These are phyloP conservation scores for Drosophila auraria DNA, from an alignment of 1,140 invertebrate species.

Conservation along the genomic window DNA sequence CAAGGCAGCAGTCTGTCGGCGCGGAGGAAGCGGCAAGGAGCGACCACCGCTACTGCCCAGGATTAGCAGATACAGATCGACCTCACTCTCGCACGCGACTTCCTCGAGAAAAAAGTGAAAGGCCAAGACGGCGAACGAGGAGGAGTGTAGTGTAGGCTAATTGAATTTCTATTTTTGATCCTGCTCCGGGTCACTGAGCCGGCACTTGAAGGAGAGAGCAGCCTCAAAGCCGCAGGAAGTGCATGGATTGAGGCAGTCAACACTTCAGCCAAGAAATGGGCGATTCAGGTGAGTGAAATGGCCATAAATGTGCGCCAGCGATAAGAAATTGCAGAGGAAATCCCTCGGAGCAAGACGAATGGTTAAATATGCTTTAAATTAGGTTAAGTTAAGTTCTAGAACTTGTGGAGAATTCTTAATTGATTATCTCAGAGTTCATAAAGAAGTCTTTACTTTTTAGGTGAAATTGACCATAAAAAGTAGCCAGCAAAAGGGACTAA, in stretches of 20 bases:
- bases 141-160: constrained; percentile 36
- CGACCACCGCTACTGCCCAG: constrained; percentile 36
- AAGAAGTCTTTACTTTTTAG: background rate
- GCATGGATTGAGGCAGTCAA: constrained; percentile 21
- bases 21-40: constrained; percentile 48
- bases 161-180: constrained; percentile 78
- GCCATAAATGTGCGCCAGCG: constrained; percentile 47
- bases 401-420: background rate
- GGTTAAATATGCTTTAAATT: constrained; percentile 15
- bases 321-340: background rate
- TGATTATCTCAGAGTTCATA: background rate
- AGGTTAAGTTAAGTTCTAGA: background rate
- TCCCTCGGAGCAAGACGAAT: background rate
- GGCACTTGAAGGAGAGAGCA: constrained; percentile 38
- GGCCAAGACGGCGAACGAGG: constrained; percentile 27
- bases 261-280: constrained; percentile 52
- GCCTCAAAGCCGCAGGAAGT: constrained; percentile 26
- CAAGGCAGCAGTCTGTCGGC: constrained; percentile 54
- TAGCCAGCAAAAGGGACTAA: background rate
- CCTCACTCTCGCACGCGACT: constrained; percentile 66
- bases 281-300: constrained; percentile 66
- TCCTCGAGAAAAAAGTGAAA: constrained; percentile 68
- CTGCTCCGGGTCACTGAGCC: constrained; percentile 51
- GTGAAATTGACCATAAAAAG: background rate
- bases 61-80: constrained; percentile 68